A percentile compares a stretch with the other conserved stretches of the same genome.
These are phyloP conservation scores for Potamarius usumacintae DNA, from an alignment of 2,113 vertebrate genomes.

Conservation along the genomic window DNA sequence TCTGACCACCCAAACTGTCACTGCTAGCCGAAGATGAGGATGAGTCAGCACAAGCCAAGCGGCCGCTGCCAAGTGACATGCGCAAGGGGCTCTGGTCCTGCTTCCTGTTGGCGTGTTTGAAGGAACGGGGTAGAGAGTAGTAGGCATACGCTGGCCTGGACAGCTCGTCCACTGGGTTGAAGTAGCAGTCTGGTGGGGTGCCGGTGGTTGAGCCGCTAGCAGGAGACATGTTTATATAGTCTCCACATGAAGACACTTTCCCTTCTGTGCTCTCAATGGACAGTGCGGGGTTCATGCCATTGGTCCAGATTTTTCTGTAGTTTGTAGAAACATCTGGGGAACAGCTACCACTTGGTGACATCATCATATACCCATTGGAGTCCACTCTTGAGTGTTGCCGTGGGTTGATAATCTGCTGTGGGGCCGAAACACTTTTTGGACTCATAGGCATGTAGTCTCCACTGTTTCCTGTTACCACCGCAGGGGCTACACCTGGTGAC, in stretches of 20 bases:
- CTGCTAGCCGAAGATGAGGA: constrained; percentile 84
- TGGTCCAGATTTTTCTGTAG: constrained; percentile 81
- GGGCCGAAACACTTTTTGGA: constrained; percentile 84
- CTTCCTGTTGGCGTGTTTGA: constrained; percentile 76
- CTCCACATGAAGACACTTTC: constrained; percentile 74
- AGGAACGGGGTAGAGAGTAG: constrained; percentile 85
- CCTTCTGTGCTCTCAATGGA: constrained; percentile 75
- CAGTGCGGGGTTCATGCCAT: constrained; percentile 72
- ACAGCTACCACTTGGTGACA: constrained; percentile 86
- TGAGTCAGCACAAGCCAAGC: constrained; percentile 73
- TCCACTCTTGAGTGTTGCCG: constrained; percentile 77
- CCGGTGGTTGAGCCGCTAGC: constrained; percentile 81
- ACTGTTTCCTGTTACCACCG: constrained; percentile 64
- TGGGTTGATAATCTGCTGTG: constrained; percentile 85
- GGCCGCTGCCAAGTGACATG: constrained; percentile 72
- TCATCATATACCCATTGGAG: constrained; percentile 89
- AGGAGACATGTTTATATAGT: constrained; percentile 90
- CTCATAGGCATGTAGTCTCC: constrained; percentile 89
- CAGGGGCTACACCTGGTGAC: constrained; percentile 82
- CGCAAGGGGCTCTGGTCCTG: constrained; percentile 71
- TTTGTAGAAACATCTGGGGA: constrained; percentile 77
- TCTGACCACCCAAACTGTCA: constrained; percentile 80
- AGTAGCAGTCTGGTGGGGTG: constrained; percentile 83
- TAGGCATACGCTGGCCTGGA: constrained; percentile 79
- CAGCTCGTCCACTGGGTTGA: constrained; percentile 64